A percentile compares a stretch with the other conserved stretches of the same genome.
phyloP scores from a whole-genome alignment of 1,140 invertebrate genomes.

The Leptopilina clavipes region DNA sequence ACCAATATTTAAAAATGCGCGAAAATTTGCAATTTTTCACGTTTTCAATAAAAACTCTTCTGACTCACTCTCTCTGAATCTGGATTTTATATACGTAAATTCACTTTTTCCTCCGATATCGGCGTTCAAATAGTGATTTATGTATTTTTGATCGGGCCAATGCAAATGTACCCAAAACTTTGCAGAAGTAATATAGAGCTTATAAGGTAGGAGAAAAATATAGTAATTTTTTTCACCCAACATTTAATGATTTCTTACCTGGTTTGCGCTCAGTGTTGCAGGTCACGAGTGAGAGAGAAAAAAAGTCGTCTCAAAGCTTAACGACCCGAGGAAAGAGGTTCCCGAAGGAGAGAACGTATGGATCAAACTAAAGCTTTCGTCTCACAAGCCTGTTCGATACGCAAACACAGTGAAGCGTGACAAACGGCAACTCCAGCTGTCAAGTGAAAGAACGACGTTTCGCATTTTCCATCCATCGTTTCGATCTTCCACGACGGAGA shows the following conservation, averaged over 20 bases:
- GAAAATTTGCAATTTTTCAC: neutral
- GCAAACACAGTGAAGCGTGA: conserved; percentile 28
- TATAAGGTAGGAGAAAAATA: neutral
- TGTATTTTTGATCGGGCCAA: conserved; percentile 13
- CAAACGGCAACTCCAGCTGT: conserved; percentile 26
- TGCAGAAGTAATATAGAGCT: neutral
- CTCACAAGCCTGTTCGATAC: neutral
- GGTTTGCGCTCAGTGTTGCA: neutral
- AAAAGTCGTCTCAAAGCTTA: neutral
- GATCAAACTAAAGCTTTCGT: conserved; percentile 15
- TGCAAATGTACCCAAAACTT: conserved; percentile 13
- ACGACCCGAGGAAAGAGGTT: neutral
- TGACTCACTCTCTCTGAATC: neutral
- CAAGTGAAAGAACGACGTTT: conserved; percentile 21
- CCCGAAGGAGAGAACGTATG: neutral
- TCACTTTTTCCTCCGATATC: conserved; percentile 15
- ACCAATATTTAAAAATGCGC: neutral
- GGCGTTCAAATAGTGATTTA: conserved; percentile 12
- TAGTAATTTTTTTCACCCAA: neutral
- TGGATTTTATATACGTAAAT: conserved; percentile 10
- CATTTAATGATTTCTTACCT: neutral
- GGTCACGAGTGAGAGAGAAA: neutral
- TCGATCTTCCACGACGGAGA: neutral
- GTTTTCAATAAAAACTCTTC: neutral
- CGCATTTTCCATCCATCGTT: neutral